These are phyloP conservation scores for Xylota segnis DNA, from an alignment of 2,888 invertebrate species.

Conservation along the genomic window DNA sequence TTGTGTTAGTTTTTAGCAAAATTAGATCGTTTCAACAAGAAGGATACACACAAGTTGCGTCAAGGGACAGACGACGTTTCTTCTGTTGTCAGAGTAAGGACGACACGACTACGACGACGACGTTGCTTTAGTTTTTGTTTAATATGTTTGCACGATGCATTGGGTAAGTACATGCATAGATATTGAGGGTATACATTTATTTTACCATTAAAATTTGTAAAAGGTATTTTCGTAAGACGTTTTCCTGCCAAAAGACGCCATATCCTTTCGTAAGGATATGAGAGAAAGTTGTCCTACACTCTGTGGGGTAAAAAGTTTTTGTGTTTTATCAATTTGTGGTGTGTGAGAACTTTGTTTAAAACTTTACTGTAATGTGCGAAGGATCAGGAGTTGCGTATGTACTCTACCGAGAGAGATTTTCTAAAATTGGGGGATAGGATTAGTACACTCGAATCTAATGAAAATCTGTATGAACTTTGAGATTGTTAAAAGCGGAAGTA, in stretches of 20 bases:
- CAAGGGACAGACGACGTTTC: neutral
- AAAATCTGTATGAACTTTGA: too few species aligned
- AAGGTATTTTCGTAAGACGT: neutral
- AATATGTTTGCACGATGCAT: slow-evolving; percentile 34
- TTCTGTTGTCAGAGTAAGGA: neutral
- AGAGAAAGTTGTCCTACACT: neutral
- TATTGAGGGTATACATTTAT: slow-evolving; percentile 18
- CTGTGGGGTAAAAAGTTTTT: neutral
- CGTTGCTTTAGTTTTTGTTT: slow-evolving; percentile 8
- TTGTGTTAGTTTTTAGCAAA: slow-evolving; percentile 51
- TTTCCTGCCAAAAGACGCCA: neutral
- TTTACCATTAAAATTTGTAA: slow-evolving; percentile 6
- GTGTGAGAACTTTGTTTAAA: neutral
- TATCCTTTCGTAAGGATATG: neutral
- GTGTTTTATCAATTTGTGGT: slow-evolving; percentile 26
- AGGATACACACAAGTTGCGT: slow-evolving; percentile 8
- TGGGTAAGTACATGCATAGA: neutral
- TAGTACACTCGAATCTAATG: neutral
- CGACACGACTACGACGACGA: too few species aligned
- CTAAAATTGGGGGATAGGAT: too few species aligned
- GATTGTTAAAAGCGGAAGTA: too few species aligned
- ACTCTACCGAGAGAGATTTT: neutral
- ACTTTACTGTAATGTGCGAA: neutral
- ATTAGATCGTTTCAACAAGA: slow-evolving; percentile 45
- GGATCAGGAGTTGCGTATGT: neutral